Evolutionary conservation across 2,797 vertebrate species (phyloP).

Genomic region (Tarsius wallacei): DNA sequence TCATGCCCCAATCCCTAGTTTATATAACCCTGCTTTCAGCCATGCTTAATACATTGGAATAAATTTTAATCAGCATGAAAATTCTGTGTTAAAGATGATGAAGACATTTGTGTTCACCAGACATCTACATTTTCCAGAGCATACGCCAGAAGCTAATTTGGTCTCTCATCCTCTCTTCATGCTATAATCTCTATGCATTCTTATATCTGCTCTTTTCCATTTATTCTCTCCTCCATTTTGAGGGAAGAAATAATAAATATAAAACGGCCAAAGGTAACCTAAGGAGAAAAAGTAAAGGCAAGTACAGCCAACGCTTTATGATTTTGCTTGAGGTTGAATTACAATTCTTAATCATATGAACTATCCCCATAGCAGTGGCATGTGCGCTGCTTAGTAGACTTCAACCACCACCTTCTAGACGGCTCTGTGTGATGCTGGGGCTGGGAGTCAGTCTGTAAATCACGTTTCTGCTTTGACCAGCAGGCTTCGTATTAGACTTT

Average conservation of each 20-base stretch:
- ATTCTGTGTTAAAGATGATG: neutral
- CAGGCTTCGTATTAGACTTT: neutral
- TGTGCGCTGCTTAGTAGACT: neutral
- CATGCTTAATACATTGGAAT: neutral
- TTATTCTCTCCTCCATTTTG: neutral
- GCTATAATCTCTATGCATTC: neutral
- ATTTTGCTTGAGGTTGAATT: neutral
- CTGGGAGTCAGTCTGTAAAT: neutral
- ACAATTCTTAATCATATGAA: neutral
- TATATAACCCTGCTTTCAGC: neutral
- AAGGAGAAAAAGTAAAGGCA: neutral
- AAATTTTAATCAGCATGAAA: neutral
- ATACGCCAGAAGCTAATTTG: neutral
- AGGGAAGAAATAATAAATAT: neutral
- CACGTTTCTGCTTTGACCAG: neutral
- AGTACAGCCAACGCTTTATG: neutral
- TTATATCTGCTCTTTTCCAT: neutral
- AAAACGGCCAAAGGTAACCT: neutral
- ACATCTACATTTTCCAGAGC: neutral
- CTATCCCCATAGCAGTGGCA: neutral
- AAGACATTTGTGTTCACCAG: neutral
- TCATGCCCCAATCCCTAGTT: neutral
- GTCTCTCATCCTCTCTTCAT: neutral
- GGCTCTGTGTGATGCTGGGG: neutral
- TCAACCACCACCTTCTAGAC: neutral